Evolutionary conservation across 2,113 vertebrate genomes (phyloP).

Genomic region (Microcebus lehilahytsara): DNA sequence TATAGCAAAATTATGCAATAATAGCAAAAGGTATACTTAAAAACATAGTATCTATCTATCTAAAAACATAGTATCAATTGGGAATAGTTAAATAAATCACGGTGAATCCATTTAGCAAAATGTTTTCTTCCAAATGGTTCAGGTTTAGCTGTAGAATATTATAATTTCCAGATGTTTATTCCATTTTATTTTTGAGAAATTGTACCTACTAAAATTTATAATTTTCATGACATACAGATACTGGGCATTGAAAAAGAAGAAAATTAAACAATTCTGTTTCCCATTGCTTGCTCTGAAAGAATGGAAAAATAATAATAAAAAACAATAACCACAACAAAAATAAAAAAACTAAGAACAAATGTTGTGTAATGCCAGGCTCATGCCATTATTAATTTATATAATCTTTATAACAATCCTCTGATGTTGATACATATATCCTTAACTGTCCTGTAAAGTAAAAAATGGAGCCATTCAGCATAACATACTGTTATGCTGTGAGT

Average conservation of each 20-base stretch:
- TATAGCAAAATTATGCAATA: background rate
- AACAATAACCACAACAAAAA: background rate
- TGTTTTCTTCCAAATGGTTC: background rate
- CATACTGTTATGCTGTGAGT: background rate
- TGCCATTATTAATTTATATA: background rate
- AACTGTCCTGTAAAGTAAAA: background rate
- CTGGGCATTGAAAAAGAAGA: background rate
- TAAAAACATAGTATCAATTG: background rate
- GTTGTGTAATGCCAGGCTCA: background rate
- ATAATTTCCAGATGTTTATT: background rate
- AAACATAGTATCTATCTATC: background rate
- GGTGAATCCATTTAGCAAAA: background rate
- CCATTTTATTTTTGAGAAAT: slow-evolving; percentile 8
- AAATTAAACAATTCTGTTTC: background rate
- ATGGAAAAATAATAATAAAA: background rate
- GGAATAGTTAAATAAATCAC: background rate
- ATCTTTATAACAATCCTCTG: background rate
- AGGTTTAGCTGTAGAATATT: background rate
- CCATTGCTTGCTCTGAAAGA: background rate
- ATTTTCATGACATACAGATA: background rate
- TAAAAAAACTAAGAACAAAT: background rate
- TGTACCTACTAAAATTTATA: background rate
- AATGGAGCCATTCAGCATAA: background rate
- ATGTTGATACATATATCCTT: background rate
- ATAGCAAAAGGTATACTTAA: background rate